Conservation (phyloP, 1,140 invertebrate species). For the Pteromalus puparum region DNA sequence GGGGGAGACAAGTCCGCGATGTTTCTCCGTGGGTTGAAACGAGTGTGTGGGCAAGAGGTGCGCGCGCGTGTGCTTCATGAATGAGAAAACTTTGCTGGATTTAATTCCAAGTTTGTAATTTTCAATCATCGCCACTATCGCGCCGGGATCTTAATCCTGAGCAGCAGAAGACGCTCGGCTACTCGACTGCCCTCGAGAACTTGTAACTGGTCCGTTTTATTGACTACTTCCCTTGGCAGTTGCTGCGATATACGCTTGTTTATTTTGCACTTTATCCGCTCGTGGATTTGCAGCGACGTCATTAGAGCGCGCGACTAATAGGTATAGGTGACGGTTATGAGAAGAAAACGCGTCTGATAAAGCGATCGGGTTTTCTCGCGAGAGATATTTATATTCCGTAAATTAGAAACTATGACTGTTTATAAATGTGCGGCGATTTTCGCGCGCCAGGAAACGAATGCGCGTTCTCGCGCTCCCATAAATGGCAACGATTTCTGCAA, state of each 20-base stretch:
- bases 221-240: neutral
- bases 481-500: conserved; percentile 5
- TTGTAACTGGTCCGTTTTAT: neutral
- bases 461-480: neutral
- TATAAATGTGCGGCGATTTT: neutral
- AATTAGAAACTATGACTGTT: neutral
- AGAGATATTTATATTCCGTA: neutral
- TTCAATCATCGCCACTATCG: neutral
- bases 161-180: neutral
- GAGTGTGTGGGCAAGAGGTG: neutral
- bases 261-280: neutral
- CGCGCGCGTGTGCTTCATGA: too few relatives aligned
- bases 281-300: too few relatives aligned
- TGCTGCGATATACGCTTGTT: neutral
- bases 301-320: too few relatives aligned
- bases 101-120: neutral
- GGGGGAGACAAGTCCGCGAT: neutral
- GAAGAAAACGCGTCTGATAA: neutral
- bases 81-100: too few relatives aligned
- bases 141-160: neutral
- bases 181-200: neutral
- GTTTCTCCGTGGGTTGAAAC: too few relatives aligned
- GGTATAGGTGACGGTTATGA: too few relatives aligned
- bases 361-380: neutral
- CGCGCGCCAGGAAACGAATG: neutral